Percentiles rank a stretch among this genome's conserved stretches.
phyloP scores from a whole-genome alignment of 1,140 invertebrate genomes.

The Scaptodrosophila lebanonensis region DNA sequence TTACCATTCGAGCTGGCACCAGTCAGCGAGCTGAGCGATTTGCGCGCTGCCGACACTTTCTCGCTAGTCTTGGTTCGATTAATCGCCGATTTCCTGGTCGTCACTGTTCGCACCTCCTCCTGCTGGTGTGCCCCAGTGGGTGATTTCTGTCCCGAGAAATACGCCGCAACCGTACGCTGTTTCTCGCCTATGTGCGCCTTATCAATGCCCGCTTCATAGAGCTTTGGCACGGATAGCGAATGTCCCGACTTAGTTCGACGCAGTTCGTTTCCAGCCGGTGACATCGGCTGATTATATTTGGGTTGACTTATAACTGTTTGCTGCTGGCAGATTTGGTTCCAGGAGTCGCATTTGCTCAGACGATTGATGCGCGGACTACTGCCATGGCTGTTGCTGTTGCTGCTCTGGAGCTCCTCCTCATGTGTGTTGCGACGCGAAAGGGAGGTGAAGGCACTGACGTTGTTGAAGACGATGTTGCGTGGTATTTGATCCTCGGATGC shows the following conservation, averaged over 20 bases:
- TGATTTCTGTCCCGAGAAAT: slow-evolving; percentile 80
- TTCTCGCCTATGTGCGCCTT: slow-evolving; percentile 85
- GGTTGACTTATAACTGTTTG: slow-evolving; percentile 16
- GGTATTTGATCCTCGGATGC: slow-evolving; percentile 66
- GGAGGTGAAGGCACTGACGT: slow-evolving; percentile 63
- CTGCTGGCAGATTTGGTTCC: slow-evolving; percentile 82
- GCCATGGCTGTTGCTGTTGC: slow-evolving; percentile 5
- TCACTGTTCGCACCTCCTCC: slow-evolving; percentile 43
- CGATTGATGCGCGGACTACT: slow-evolving; percentile 61
- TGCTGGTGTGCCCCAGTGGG: slow-evolving; percentile 44
- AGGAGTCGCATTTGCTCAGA: slow-evolving; percentile 88
- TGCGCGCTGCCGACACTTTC: slow-evolving; percentile 77
- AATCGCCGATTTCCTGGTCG: slow-evolving; percentile 73
- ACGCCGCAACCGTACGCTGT: slow-evolving; percentile 88
- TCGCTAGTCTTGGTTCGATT: slow-evolving; percentile 78
- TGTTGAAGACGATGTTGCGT: slow-evolving; percentile 72
- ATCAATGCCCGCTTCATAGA: slow-evolving; percentile 87
- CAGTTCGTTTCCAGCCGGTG: slow-evolving; percentile 77
- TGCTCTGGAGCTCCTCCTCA: slow-evolving; percentile 37
- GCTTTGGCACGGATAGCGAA: slow-evolving; percentile 83
- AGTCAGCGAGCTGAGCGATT: slow-evolving; percentile 62
- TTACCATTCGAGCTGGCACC: slow-evolving; percentile 60
- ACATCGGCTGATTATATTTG: slow-evolving; percentile 57
- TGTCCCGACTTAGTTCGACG: slow-evolving; percentile 85
- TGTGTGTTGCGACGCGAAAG: slow-evolving; percentile 41